These are phyloP conservation scores for Miichthys miiuy DNA, from an alignment of 2,797 vertebrate genomes.

Conservation along the genomic window DNA sequence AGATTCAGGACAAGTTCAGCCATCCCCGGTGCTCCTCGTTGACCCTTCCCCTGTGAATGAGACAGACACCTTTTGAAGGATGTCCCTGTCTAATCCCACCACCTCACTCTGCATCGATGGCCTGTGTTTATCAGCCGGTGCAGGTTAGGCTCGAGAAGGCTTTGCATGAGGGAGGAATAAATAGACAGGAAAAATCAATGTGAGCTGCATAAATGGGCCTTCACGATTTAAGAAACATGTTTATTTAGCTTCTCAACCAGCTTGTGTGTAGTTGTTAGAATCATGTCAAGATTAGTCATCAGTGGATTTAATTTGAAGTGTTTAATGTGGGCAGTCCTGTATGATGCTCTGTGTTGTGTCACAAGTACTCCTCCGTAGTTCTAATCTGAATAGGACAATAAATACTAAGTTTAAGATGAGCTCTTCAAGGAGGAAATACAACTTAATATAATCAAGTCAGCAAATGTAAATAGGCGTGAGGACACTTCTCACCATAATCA, in stretches of 20 bases:
- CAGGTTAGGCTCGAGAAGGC: conserved; percentile 58
- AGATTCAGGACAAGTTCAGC: conserved; percentile 36
- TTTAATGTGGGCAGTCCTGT: conserved; percentile 8
- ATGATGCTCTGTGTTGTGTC: background rate
- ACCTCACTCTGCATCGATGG: conserved; percentile 63
- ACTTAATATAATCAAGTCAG: conserved; percentile 4
- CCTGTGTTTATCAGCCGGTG: conserved; percentile 69
- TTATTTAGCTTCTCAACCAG: conserved; percentile 45
- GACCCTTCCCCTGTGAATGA: conserved; percentile 65
- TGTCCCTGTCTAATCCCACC: conserved; percentile 61
- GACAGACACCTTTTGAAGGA: conserved; percentile 69
- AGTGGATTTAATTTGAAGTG: conserved; percentile 33
- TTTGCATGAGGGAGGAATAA: conserved; percentile 65
- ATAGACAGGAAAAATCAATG: conserved; percentile 75
- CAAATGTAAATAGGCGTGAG: conserved; percentile 10
- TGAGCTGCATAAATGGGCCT: conserved; percentile 60
- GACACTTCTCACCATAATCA: conserved; percentile 1
- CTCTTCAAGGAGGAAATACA: conserved; percentile 10
- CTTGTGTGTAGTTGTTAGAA: conserved; percentile 50
- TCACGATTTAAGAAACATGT: conserved; percentile 50
- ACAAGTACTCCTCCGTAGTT: background rate
- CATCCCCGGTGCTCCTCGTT: conserved; percentile 18
- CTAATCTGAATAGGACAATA: conserved; percentile 23
- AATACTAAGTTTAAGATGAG: conserved; percentile 1
- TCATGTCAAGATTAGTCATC: conserved; percentile 49